Conservation (phyloP, 2,113 vertebrate species). For the Tricholaema leucomelas region DNA sequence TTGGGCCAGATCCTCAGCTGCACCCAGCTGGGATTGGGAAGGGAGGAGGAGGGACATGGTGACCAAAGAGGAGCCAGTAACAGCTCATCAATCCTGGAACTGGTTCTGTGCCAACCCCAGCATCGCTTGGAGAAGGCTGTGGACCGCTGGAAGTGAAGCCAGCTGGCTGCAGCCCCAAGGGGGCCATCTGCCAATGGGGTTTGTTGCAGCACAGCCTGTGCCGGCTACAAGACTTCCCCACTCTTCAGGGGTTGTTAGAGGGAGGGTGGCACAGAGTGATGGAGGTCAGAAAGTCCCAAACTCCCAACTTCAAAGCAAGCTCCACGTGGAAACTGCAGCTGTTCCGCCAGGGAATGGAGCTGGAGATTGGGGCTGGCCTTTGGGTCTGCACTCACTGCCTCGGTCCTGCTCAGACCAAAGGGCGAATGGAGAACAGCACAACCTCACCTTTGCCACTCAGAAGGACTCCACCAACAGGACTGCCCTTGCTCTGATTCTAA, state of each 20-base stretch:
- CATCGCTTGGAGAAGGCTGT: neutral
- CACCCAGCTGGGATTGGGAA: constrained; percentile 24
- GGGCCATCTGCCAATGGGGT: neutral
- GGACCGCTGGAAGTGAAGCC: neutral
- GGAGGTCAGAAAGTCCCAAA: constrained; percentile 14
- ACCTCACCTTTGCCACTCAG: neutral
- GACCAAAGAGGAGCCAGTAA: constrained; percentile 38
- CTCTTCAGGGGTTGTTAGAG: neutral
- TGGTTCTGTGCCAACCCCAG: constrained; percentile 26
- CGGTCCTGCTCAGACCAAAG: neutral
- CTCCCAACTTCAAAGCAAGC: constrained; percentile 33
- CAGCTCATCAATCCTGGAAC: constrained; percentile 51
- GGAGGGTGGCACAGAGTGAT: neutral
- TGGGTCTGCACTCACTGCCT: neutral
- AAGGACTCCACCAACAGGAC: neutral
- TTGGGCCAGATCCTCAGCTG: constrained; percentile 47
- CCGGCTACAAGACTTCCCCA: neutral
- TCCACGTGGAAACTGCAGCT: constrained; percentile 41
- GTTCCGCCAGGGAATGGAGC: neutral
- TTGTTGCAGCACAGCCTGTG: neutral
- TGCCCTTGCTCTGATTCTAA: neutral
- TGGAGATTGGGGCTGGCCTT: neutral
- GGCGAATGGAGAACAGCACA: constrained; percentile 22
- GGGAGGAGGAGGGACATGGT: constrained; percentile 12
- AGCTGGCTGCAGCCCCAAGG: constrained; percentile 28